Evolutionary conservation across 2,888 invertebrate species (phyloP).

Genomic region (Melolontha melolontha): DNA sequence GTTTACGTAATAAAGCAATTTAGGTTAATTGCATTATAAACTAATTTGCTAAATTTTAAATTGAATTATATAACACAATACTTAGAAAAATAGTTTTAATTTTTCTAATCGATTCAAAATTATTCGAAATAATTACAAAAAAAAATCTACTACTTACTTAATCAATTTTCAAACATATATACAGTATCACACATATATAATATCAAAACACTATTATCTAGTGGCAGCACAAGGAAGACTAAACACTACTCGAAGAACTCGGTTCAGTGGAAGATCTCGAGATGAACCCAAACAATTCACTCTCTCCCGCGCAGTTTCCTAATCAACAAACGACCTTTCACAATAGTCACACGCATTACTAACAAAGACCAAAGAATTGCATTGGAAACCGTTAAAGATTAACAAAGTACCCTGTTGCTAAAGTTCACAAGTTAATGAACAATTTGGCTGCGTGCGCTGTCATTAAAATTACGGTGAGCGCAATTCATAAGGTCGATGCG

Average conservation of each 20-base stretch:
- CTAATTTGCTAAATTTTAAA: too few species aligned
- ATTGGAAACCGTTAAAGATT: conserved; percentile 44
- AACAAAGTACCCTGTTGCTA: conserved; percentile 48
- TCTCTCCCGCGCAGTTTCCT: conserved; percentile 58
- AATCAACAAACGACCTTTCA: conserved; percentile 59
- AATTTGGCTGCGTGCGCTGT: conserved; percentile 37
- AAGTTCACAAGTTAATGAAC: conserved; percentile 47
- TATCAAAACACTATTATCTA: background rate
- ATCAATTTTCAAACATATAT: conserved; percentile 2
- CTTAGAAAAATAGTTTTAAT: too few species aligned
- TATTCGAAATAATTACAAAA: too few species aligned
- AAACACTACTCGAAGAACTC: conserved; percentile 49
- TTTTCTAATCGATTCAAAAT: too few species aligned
- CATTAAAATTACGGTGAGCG: background rate
- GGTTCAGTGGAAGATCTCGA: conserved; percentile 57
- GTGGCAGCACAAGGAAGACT: conserved; percentile 51
- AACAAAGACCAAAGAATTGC: conserved; percentile 55
- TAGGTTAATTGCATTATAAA: too few species aligned
- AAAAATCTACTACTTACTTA: conserved; percentile 12
- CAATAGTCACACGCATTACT: conserved; percentile 58
- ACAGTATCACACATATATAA: conserved; percentile 14
- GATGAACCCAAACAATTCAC: conserved; percentile 60
- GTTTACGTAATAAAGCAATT: too few species aligned
- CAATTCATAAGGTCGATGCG: background rate
- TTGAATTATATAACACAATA: too few species aligned